phyloP scores from a whole-genome alignment of 2,797 vertebrate species.

The Leucoraja ocellata region DNA sequence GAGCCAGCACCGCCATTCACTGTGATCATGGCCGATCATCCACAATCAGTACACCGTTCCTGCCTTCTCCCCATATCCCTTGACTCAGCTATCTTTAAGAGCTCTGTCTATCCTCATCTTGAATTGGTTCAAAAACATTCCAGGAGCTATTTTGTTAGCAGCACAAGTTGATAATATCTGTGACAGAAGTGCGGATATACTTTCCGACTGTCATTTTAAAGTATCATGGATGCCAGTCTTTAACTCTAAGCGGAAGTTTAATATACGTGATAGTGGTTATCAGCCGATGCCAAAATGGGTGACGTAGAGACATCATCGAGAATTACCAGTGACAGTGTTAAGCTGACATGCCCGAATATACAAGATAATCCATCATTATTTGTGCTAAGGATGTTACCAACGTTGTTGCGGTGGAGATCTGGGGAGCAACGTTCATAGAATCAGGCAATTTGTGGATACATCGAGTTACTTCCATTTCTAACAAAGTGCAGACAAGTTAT shows the following conservation, averaged over 20 bases:
- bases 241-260: neutral
- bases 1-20: too few species aligned
- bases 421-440: neutral
- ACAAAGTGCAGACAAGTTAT: neutral
- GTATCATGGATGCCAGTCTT: neutral
- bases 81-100: too few species aligned
- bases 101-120: too few species aligned
- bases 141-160: neutral
- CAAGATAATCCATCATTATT: neutral
- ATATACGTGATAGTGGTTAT: neutral
- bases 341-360: neutral
- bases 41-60: too few species aligned
- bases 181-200: neutral
- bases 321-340: neutral
- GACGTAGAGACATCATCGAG: neutral
- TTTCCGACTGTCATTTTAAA: neutral
- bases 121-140: neutral
- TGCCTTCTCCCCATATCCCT: too few species aligned
- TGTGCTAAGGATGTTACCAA: neutral
- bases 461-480: neutral
- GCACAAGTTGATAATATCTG: neutral
- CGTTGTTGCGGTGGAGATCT: neutral
- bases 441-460: neutral
- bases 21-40: too few species aligned
- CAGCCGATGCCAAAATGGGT: neutral